Percentiles rank a stretch among this genome's conserved stretches.
Conservation (phyloP, 2,888 invertebrate genomes). For the Nemotelus nigrinus region DNA sequence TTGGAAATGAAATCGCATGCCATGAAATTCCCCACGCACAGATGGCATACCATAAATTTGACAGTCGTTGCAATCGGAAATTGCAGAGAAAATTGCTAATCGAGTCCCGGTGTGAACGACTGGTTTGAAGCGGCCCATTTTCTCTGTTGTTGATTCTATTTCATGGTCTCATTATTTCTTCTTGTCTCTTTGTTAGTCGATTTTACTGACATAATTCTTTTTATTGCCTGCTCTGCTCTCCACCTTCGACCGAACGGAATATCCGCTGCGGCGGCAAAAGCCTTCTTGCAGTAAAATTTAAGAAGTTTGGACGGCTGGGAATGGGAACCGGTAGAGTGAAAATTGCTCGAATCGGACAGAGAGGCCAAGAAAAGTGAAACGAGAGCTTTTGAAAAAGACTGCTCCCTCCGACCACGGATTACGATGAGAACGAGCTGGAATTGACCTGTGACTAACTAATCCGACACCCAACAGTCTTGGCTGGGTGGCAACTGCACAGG, state of each 20-base stretch:
- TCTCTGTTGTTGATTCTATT: conserved; percentile 1
- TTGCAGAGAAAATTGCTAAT: too few relatives aligned
- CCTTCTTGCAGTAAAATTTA: too few relatives aligned
- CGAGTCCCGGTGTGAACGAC: too few relatives aligned
- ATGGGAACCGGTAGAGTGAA: neutral
- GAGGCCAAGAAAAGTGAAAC: neutral
- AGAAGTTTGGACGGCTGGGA: too few relatives aligned
- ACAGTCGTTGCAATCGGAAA: too few relatives aligned
- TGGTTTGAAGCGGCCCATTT: conserved; percentile 13
- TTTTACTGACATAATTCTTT: conserved; percentile 14
- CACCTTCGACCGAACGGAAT: too few relatives aligned
- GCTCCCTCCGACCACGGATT: neutral
- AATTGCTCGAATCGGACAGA: neutral
- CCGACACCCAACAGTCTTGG: neutral
- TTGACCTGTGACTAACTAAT: conserved; percentile 19
- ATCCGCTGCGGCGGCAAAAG: too few relatives aligned
- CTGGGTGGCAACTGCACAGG: neutral
- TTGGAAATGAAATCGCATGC: too few relatives aligned
- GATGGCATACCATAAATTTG: too few relatives aligned
- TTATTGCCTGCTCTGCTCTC: neutral
- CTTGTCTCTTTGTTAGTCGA: neutral
- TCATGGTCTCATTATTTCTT: neutral
- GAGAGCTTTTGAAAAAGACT: neutral
- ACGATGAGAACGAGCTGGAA: conserved; percentile 2
- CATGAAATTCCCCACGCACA: too few relatives aligned